These are phyloP conservation scores for Caenorhabditis brenneri DNA, from an alignment of 1,140 invertebrate genomes.

Conservation along the genomic window DNA sequence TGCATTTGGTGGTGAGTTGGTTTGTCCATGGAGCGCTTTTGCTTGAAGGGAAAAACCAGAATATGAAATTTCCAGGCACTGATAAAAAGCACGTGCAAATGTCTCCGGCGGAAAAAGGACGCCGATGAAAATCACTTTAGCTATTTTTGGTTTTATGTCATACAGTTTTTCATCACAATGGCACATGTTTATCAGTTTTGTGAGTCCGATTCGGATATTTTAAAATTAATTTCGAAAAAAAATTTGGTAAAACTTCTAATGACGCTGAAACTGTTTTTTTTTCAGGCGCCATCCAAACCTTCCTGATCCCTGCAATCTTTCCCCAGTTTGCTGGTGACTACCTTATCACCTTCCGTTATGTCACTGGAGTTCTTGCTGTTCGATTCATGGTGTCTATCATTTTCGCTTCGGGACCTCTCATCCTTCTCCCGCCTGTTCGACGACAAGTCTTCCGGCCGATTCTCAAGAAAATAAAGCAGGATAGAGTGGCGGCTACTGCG, in stretches of 20 bases:
- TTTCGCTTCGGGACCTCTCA: slow-evolving; percentile 10
- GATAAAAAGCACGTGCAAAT: slow-evolving; percentile 1
- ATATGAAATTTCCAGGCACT: background rate
- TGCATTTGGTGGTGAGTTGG: background rate
- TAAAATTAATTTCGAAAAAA: too few species aligned
- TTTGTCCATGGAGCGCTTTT: background rate
- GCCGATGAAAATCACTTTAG: background rate
- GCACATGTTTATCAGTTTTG: slow-evolving; percentile 29
- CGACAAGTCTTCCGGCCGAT: too few species aligned
- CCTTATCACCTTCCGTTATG: slow-evolving; percentile 18
- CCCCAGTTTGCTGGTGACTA: slow-evolving; percentile 6
- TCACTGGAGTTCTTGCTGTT: background rate
- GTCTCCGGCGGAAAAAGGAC: background rate
- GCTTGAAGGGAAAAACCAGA: too few species aligned
- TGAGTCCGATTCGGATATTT: too few species aligned
- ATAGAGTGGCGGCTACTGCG: too few species aligned
- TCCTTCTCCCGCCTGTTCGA: too few species aligned
- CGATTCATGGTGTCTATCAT: slow-evolving; percentile 32
- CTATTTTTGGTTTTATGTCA: background rate
- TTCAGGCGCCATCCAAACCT: slow-evolving; percentile 7
- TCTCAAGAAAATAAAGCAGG: too few species aligned
- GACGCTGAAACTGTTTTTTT: background rate
- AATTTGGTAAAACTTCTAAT: background rate
- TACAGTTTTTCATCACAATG: background rate
- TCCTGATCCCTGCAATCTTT: slow-evolving; percentile 2